phyloP scores from a whole-genome alignment of 1,140 invertebrate species.

The Drosophila pruinosa region DNA sequence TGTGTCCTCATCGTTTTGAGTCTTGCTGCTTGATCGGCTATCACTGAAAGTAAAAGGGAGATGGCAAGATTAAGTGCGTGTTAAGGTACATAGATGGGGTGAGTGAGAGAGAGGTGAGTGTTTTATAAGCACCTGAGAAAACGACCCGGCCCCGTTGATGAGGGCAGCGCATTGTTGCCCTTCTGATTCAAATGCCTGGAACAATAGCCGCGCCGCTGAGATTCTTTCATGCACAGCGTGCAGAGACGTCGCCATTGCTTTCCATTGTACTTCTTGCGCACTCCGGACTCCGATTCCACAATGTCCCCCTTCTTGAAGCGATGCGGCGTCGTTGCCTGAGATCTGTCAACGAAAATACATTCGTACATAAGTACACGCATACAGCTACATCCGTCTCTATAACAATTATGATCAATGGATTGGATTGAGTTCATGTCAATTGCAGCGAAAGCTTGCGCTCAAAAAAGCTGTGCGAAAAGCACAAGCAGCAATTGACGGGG shows the following conservation, averaged over 20 bases:
- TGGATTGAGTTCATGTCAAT: conserved; percentile 20
- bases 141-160: conserved; percentile 72
- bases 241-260: conserved; percentile 98
- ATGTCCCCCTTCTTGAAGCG: conserved; percentile 99
- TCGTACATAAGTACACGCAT: neutral
- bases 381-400: neutral
- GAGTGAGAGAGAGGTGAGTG: neutral
- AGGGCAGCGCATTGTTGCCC: conserved; percentile 75
- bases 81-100: too few species aligned
- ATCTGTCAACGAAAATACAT: conserved; percentile 84
- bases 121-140: conserved; percentile 69
- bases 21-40: conserved; percentile 83
- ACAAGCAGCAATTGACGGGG: neutral
- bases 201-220: conserved; percentile 97
- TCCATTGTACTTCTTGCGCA: conserved; percentile 99
- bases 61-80: neutral
- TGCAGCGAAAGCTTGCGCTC: neutral
- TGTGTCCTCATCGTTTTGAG: conserved; percentile 93
- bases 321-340: conserved; percentile 95
- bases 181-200: conserved; percentile 94
- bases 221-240: conserved; percentile 98
- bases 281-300: conserved; percentile 97
- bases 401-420: conserved; percentile 35
- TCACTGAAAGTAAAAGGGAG: conserved; percentile 57
- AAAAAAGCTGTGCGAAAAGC: neutral